Evolutionary conservation across 2,113 vertebrate genomes (phyloP).

Genomic region (Nesogale talazaci): DNA sequence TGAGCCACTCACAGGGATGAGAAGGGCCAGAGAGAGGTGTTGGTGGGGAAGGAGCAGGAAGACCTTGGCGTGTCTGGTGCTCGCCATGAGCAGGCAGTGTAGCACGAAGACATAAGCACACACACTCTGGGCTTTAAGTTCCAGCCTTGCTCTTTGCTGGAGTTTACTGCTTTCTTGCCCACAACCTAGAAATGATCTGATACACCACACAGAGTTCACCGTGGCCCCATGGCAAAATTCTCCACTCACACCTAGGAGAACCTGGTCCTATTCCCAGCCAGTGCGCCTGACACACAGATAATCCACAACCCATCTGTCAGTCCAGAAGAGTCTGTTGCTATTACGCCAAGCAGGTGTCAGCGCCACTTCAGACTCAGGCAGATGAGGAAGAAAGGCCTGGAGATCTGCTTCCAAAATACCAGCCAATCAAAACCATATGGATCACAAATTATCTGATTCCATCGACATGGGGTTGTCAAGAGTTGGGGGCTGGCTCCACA

Average conservation of each 20-base stretch:
- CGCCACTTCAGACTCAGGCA: not conserved
- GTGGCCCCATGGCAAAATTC: not conserved
- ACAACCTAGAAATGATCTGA: not conserved
- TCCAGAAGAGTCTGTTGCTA: not conserved
- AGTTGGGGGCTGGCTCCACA: too few relatives aligned
- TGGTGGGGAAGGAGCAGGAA: not conserved
- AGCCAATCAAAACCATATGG: not conserved
- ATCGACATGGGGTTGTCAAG: not conserved
- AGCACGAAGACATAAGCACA: not conserved
- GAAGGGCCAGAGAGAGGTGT: not conserved
- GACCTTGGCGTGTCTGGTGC: fast-evolving
- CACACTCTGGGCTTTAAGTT: not conserved
- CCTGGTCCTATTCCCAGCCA: not conserved
- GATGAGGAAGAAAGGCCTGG: not conserved
- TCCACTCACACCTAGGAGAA: not conserved
- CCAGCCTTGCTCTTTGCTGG: not conserved
- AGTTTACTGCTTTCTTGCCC: not conserved
- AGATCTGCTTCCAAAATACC: not conserved
- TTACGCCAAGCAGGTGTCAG: not conserved
- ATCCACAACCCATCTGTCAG: not conserved
- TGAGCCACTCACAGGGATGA: not conserved
- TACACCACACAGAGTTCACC: not conserved
- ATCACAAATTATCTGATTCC: not conserved
- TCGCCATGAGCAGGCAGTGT: not conserved
- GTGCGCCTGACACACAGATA: not conserved